Evolutionary conservation across 2,113 vertebrate genomes (phyloP), one percentile per base, ranked within the genome.

Genomic region (Thryonomys swinderianus): DNA sequence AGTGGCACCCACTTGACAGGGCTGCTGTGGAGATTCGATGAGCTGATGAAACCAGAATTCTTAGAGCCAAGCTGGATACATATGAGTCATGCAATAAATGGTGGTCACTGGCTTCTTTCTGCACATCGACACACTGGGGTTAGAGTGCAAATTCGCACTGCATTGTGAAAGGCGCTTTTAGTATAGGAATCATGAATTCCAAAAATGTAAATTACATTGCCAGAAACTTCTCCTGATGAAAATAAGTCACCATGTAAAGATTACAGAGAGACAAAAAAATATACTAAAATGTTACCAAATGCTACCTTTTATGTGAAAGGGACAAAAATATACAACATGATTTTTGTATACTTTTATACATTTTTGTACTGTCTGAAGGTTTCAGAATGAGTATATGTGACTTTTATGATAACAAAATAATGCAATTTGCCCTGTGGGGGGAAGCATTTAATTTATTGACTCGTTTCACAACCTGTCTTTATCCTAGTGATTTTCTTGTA

Each of bases 341-440:
- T 87, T 80, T 48, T 94, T 42, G 79, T 57, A 27, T 6, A 53
- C 23, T 78, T 95, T 74, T 83, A 45, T 85, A 55, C 0, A 6
- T 95, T 89, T 87, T 53, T 85, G 7, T 85, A 64, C 57, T 85
- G 27, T 85, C 93, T 84, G 7, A 87, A 67, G 10, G 30, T 88
- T 67, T 73, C 90, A 76, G 51, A 88, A 67, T 87, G 32, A 90
- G 57, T n/a, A 55, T 27, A 27, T 12, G 12, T 62, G 64, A 30
- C n/a, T 78, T 96, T 73, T 45, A 76, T 59, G 78, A 69, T 84
- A 88, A 82, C 7, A 83, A 94, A 95, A 85, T 78, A 94, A 85
- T n/a, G 34, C 13, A 18, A 6, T 85, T 85, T 94, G 64, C 14
- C 18, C 78, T 88, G n/a, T 59, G 69, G 37, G 80, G 81, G 83